Base-by-base conservation (phyloP, 92 coral and sea anemone genomes). In the Heteractis magnifica region DNA sequence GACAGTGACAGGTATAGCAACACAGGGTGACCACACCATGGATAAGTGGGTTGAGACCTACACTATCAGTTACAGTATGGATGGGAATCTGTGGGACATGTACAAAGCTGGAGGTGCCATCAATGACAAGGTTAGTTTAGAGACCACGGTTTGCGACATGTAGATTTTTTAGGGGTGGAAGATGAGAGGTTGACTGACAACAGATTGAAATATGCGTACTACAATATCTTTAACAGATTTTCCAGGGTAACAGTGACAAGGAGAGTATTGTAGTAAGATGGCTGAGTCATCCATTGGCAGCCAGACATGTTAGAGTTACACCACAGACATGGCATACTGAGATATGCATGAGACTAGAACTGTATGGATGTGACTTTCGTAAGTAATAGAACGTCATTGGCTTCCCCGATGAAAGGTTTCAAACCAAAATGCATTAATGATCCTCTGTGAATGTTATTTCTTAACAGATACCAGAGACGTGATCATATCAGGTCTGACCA, bases 341-440 rank as follows among this genome's bases (percentile, higher is more conserved):
- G 6, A 86, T 91, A 71, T 91, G 94, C 52, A 53, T 88, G 79
- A 75, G 91, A 73, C 56, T 90, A 59, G 94, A 90, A 51, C 84
- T 90, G 6, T 88, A 80, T 64, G 94, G 94, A 75, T 90, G 94
- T 75, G 71, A 6, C 53, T 77, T 0, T 21, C 74, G 64, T 70
- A 59, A 65, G 65, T 65, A 77, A 26, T 79, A 34, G 44, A 2
- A 34, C 44, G 44, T 34, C 44, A 34, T 34, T 34, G 44, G 44
- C 44, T 34, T 34, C 44, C 1, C 0, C 44, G 1, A 2, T 34
- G 44, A 34, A 2, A 34, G 44, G 44, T 34, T 34, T 34, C 44
- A 34, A 34, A 34, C 1, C 1, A 2, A 34, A 34, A 0, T 0
- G 44, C 44, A 2, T 34, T 34, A 0, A 0, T 34, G 44, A 1